Conservation (phyloP, 2,113 vertebrate species). For the Xenopus borealis region DNA sequence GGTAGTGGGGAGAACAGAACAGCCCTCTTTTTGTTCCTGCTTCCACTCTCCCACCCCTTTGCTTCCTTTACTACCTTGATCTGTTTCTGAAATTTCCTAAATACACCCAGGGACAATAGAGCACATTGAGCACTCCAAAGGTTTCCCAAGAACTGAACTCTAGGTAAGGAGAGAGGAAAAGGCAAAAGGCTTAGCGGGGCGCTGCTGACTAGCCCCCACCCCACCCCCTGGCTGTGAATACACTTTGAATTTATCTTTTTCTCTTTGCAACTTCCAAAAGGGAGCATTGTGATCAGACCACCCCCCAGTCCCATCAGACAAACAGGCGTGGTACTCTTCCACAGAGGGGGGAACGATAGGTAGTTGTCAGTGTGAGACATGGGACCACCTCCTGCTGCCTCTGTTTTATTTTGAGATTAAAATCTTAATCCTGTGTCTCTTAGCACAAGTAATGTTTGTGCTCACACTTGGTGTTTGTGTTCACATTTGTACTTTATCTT, state of each 20-base stretch:
- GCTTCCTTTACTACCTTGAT: constrained; percentile 62
- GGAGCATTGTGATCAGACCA: constrained; percentile 35
- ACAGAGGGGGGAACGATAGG: not conserved
- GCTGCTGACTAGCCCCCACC: constrained; percentile 22
- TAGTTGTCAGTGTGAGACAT: not conserved
- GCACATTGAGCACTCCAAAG: constrained; percentile 57
- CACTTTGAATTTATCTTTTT: constrained; percentile 31
- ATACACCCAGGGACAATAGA: constrained; percentile 66
- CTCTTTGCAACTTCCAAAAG: constrained; percentile 16
- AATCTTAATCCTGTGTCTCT: too few species aligned
- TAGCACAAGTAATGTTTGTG: too few species aligned
- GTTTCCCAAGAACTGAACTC: constrained; percentile 49
- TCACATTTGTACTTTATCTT: too few species aligned
- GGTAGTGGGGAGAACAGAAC: constrained; percentile 63
- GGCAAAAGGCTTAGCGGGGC: constrained; percentile 25
- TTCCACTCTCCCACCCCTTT: constrained; percentile 44
- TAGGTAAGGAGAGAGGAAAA: constrained; percentile 32
- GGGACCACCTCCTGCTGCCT: not conserved
- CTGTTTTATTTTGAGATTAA: not conserved
- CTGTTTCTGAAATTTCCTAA: constrained; percentile 60
- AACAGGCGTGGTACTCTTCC: constrained; percentile 28
- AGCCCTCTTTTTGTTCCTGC: constrained; percentile 66
- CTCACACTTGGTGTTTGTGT: too few species aligned
- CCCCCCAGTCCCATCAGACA: constrained; percentile 47
- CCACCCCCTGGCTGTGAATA: constrained; percentile 28